phyloP scores from a whole-genome alignment of 2,888 invertebrate species.

The Parnassius smintheus region DNA sequence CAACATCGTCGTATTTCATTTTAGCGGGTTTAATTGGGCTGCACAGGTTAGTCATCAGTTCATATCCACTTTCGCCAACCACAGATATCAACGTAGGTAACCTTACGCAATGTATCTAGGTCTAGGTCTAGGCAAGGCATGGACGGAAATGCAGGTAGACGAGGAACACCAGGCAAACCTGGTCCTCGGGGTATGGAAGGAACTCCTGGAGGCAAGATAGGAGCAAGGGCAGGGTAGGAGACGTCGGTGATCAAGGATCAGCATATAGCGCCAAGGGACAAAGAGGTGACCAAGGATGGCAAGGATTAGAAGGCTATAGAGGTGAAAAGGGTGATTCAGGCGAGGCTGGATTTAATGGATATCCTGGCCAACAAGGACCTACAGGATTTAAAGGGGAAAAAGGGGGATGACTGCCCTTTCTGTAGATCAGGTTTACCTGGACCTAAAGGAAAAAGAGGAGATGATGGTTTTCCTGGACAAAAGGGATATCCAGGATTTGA shows the following conservation, averaged over 20 bases:
- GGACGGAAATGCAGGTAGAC: slow-evolving; percentile 62
- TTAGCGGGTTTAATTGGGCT: no score
- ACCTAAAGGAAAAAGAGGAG: slow-evolving; percentile 56
- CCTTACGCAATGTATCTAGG: no score
- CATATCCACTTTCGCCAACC: no score
- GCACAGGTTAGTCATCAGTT: no score
- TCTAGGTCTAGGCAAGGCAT: no score
- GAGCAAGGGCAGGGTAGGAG: slow-evolving; percentile 82
- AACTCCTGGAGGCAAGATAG: slow-evolving; percentile 82
- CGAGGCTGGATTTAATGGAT: slow-evolving; percentile 71
- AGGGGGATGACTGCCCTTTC: no score
- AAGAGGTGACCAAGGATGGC: slow-evolving; percentile 67
- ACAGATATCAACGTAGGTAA: no score
- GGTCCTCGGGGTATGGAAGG: slow-evolving; percentile 85
- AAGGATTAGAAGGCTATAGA: slow-evolving; percentile 55
- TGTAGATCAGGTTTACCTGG: slow-evolving; percentile 65
- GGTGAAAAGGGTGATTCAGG: slow-evolving; percentile 76
- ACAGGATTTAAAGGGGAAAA: slow-evolving; percentile 76
- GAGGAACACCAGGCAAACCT: slow-evolving; percentile 72
- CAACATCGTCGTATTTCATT: no score
- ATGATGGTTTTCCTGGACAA: slow-evolving; percentile 55
- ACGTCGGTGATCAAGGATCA: slow-evolving; percentile 82
- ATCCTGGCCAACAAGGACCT: slow-evolving; percentile 77
- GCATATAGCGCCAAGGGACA: slow-evolving; percentile 75
- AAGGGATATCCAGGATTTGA: slow-evolving; percentile 56